Conservation (phyloP, 2,797 vertebrate species). For the Epinephelus malabaricus region DNA sequence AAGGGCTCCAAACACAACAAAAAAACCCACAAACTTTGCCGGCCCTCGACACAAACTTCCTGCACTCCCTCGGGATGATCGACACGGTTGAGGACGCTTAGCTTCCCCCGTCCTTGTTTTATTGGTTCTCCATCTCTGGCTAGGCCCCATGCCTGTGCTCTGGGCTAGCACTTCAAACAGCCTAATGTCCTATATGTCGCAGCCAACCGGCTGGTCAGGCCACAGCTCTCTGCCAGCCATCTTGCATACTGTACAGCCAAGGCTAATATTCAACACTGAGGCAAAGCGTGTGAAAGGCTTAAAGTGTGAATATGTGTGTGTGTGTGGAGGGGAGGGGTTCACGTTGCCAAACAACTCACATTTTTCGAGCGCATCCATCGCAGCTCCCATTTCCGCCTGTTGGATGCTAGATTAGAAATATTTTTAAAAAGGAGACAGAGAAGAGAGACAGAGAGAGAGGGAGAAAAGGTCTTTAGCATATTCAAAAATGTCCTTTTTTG, state of each 20-base stretch:
- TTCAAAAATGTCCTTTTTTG: constrained; percentile 65
- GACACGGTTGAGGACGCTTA: constrained; percentile 51
- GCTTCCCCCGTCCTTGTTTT: constrained; percentile 37
- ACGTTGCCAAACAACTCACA: constrained; percentile 88
- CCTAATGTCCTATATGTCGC: constrained; percentile 65
- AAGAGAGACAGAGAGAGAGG: constrained; percentile 23
- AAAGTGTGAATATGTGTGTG: constrained; percentile 43
- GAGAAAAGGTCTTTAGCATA: constrained; percentile 69
- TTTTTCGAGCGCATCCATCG: constrained; percentile 99
- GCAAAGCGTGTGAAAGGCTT: constrained; percentile 54
- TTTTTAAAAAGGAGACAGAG: constrained; percentile 32
- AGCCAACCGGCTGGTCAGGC: constrained; percentile 71
- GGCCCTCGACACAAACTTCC: constrained; percentile 57
- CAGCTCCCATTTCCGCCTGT: constrained; percentile 99
- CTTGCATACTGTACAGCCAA: constrained; percentile 66
- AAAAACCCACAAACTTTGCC: constrained; percentile 29
- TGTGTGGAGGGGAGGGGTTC: constrained; percentile 8
- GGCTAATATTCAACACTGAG: constrained; percentile 69
- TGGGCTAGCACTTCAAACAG: constrained; percentile 79
- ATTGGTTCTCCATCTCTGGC: constrained; percentile 54
- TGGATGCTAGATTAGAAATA: constrained; percentile 91
- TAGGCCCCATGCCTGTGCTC: constrained; percentile 53
- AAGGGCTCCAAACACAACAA: constrained; percentile 14
- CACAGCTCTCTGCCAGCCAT: constrained; percentile 70
- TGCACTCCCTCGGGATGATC: constrained; percentile 12